Evolutionary conservation across 2,888 invertebrate species (phyloP).

Genomic region (Tetropium fuscum): DNA sequence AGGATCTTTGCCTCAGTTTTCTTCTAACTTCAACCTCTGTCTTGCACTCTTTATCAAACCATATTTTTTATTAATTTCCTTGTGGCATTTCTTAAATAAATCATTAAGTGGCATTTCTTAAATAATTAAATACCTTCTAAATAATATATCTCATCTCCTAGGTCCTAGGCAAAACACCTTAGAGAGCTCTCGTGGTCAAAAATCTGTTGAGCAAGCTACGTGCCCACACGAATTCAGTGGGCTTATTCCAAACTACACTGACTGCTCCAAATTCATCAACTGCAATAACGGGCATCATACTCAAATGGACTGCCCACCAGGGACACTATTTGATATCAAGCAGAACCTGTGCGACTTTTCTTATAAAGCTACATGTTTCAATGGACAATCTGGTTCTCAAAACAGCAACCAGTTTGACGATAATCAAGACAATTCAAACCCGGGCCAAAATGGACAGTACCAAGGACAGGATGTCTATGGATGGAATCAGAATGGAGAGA

Average conservation of each 20-base stretch:
- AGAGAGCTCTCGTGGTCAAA: constrained; percentile 26
- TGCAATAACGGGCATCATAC: constrained; percentile 70
- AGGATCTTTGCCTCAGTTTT: no score
- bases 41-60: no score
- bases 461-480: not conserved
- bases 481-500: not conserved
- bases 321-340: constrained; percentile 60
- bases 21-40: no score
- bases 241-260: constrained; percentile 70
- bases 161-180: constrained; percentile 45
- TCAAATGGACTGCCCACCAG: constrained; percentile 72
- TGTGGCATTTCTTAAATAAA: no score
- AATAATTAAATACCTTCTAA: no score
- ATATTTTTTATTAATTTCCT: no score
- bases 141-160: constrained; percentile 35
- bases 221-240: constrained; percentile 70
- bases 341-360: constrained; percentile 72
- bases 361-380: constrained; percentile 63
- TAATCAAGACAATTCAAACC: not conserved
- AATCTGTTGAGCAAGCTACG: constrained; percentile 52
- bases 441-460: not conserved
- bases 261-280: constrained; percentile 74
- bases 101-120: no score
- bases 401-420: not conserved
- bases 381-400: constrained; percentile 34